Conservation (phyloP, 2,797 vertebrate genomes). For the Neoniphon sammara region DNA sequence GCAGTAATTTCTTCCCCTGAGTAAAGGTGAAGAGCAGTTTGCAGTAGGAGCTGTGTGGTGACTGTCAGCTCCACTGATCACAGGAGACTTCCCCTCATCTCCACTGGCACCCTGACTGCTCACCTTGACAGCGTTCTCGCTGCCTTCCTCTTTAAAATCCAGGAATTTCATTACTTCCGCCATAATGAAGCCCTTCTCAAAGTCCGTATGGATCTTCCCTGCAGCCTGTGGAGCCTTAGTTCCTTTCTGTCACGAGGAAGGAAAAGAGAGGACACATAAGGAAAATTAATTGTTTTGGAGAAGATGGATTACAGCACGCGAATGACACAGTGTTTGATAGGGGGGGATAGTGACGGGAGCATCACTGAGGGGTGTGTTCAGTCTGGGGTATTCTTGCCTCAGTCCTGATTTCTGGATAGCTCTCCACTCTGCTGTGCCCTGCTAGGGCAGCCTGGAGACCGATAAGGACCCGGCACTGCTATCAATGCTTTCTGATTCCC, state of each 20-base stretch:
- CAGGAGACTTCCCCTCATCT: slow-evolving; percentile 82
- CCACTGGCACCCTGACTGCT: slow-evolving; percentile 89
- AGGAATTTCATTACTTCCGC: slow-evolving; percentile 97
- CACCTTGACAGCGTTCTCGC: slow-evolving; percentile 94
- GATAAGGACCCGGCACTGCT: slow-evolving; percentile 86
- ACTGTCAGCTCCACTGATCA: slow-evolving; percentile 83
- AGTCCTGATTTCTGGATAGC: slow-evolving; percentile 80
- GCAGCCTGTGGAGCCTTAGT: slow-evolving; percentile 94
- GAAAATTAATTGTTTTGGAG: slow-evolving; percentile 89
- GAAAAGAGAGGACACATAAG: slow-evolving; percentile 72
- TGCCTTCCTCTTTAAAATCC: slow-evolving; percentile 96
- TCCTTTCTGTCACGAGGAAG: slow-evolving; percentile 89
- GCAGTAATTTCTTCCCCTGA: slow-evolving; percentile 85
- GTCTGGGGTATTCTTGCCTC: slow-evolving; percentile 68
- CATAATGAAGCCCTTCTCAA: slow-evolving; percentile 98
- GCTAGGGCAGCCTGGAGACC: slow-evolving; percentile 76
- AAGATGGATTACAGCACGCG: slow-evolving; percentile 86
- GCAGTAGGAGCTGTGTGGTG: slow-evolving; percentile 73
- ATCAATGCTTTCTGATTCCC: slow-evolving; percentile 86
- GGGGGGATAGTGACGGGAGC: slow-evolving; percentile 73
- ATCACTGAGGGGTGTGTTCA: slow-evolving; percentile 74
- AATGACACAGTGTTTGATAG: slow-evolving; percentile 80
- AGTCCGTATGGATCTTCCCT: slow-evolving; percentile 93
- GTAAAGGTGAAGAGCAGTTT: slow-evolving; percentile 82
- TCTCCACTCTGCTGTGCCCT: slow-evolving; percentile 78